A percentile compares a stretch with the other conserved stretches of the same genome.
Conservation (phyloP, 1,140 invertebrate genomes). For the Asobara japonica region DNA sequence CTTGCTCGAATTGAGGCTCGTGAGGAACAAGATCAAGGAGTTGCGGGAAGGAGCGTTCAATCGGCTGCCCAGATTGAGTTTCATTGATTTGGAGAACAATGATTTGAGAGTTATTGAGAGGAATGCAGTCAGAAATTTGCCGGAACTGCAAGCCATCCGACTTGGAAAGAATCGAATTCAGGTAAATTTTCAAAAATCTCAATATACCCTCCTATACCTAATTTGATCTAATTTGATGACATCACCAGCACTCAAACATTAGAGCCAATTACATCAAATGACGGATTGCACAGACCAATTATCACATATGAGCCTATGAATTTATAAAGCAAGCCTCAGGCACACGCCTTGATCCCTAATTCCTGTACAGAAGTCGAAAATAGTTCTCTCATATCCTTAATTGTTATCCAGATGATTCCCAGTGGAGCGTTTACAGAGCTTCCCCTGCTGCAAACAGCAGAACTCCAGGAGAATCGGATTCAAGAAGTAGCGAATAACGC, state of each 20-base stretch:
- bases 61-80: slow-evolving; percentile 75
- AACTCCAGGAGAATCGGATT: slow-evolving; percentile 81
- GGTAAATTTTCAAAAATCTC: slow-evolving; percentile 62
- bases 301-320: no score
- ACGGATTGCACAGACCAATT: no score
- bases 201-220: not conserved
- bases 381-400: not conserved
- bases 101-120: slow-evolving; percentile 80
- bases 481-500: slow-evolving; percentile 78
- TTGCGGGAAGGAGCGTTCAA: slow-evolving; percentile 77
- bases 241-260: no score
- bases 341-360: no score
- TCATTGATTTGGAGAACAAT: slow-evolving; percentile 84
- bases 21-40: slow-evolving; percentile 79
- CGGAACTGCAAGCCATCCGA: slow-evolving; percentile 79
- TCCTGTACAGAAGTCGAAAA: not conserved
- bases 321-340: no score
- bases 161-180: slow-evolving; percentile 80
- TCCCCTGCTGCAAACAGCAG: slow-evolving; percentile 76
- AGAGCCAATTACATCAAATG: no score
- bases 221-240: not conserved
- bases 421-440: slow-evolving; percentile 81
- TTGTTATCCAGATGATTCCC: slow-evolving; percentile 64
- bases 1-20: slow-evolving; percentile 75
- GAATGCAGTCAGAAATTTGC: slow-evolving; percentile 79